phyloP scores from a whole-genome alignment of 2,113 vertebrate species.

The Zootoca vivipara region DNA sequence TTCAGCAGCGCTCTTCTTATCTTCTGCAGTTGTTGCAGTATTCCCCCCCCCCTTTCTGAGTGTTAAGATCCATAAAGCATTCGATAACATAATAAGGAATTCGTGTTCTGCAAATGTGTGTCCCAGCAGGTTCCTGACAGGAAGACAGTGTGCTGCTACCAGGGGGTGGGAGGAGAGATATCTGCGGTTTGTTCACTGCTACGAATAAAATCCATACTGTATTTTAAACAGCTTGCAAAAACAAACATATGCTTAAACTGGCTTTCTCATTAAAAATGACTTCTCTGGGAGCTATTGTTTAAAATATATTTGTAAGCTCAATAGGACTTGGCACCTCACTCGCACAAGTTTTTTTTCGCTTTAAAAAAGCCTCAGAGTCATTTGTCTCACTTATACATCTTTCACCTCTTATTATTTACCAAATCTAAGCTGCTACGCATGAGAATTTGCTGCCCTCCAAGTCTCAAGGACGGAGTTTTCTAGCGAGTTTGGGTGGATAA shows the following conservation, averaged over 20 bases:
- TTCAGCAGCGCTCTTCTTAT: not conserved
- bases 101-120: constrained; percentile 37
- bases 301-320: constrained; percentile 46
- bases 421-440: constrained; percentile 38
- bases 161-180: not conserved
- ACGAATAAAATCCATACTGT: constrained; percentile 54
- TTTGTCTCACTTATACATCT: constrained; percentile 63
- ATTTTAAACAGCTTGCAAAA: constrained; percentile 65
- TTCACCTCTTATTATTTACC: constrained; percentile 49
- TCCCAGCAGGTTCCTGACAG: constrained; percentile 41
- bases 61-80: not conserved
- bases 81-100: constrained; percentile 11
- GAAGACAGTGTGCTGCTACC: constrained; percentile 4
- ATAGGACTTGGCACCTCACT: constrained; percentile 48
- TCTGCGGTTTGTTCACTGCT: constrained; percentile 59
- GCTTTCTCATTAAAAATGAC: constrained; percentile 43
- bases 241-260: constrained; percentile 58
- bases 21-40: not conserved
- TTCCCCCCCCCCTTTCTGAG: not conserved
- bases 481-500: not conserved
- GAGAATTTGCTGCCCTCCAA: constrained; percentile 36
- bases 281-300: constrained; percentile 39
- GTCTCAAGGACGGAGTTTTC: constrained; percentile 30
- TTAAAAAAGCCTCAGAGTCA: constrained; percentile 61
- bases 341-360: constrained; percentile 47